Evolutionary conservation across 2,113 vertebrate species (phyloP).

Genomic region (Columba janthina): DNA sequence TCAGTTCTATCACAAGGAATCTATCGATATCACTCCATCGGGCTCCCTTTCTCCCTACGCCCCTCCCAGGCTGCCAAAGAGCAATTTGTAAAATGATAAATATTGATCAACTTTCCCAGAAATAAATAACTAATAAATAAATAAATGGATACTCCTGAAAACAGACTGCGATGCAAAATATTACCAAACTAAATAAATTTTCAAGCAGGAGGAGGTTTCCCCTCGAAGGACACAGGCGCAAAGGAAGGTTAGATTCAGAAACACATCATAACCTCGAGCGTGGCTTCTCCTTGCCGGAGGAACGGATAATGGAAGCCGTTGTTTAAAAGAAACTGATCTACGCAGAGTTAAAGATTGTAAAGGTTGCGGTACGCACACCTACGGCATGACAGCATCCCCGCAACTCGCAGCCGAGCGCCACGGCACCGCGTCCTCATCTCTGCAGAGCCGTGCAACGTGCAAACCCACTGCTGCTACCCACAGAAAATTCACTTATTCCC

Average conservation of each 20-base stretch:
- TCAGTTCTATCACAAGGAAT: conserved; percentile 5
- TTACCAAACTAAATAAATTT: background rate
- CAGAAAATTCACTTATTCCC: background rate
- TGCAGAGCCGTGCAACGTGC: background rate
- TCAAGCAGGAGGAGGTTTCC: background rate
- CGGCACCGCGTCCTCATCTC: background rate
- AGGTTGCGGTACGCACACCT: background rate
- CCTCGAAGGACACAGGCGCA: background rate
- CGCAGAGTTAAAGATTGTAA: background rate
- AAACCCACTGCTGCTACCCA: background rate
- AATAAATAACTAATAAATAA: background rate
- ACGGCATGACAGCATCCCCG: background rate
- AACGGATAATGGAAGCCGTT: background rate
- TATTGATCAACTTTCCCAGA: conserved; percentile 29
- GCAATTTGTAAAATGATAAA: conserved; percentile 32
- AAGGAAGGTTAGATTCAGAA: background rate
- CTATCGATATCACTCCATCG: background rate
- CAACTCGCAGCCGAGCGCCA: background rate
- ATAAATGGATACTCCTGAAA: background rate
- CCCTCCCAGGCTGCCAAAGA: background rate
- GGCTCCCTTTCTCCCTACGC: background rate
- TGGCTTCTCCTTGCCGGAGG: background rate
- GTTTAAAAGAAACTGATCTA: background rate
- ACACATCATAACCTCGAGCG: background rate
- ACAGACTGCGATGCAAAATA: background rate